Evolutionary conservation across 64 coral and sea anemone species (phyloP), one percentile per base, ranked within the genome.

Genomic region (Cladopsammia gracilis): DNA sequence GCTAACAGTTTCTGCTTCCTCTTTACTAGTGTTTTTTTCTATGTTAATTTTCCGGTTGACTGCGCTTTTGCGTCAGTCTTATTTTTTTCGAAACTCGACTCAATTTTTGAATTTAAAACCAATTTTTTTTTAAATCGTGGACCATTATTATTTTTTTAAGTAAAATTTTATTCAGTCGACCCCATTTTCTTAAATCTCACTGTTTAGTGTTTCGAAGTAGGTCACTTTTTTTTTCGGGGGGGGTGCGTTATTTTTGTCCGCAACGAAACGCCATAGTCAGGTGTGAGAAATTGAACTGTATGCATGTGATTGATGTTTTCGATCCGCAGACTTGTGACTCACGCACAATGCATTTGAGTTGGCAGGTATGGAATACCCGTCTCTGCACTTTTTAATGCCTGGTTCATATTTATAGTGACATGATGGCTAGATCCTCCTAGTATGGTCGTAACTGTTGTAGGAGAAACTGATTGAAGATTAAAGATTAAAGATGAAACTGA

Each of bases 31-130:
- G 22, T 70, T 70, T 70, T 25, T 70, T 70, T 26, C 20, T 6
- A 70, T 70, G 20, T 70, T 70, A 70, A 25, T 70, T 70, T 70
- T 70, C 66, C 66, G 22, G n/a, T 23, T 70, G 66, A 70, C n/a
- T 66, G 64, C 13, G 3, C 19, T 66, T 66, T 66, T 66, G 64
- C n/a, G 64, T 16, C 64, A 66, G 64, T 6, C 20, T 20, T 66
- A 66, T 19, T 24, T 19, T 66, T 66, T 66, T 16, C 16, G 6
- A 19, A 66, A 16, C 23, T 20, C 6, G 64, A 16, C 23, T 20
- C 6, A 66, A 20, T 66, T 66, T 66, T 66, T 19, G 64, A 66
- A 4, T 19, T 66, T 7, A 20, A 34, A 34, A 34, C 34, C 34
- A 34, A 0, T 1, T 66, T 66, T 66, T 66, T 24, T 7, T n/a